Conservation (phyloP, 35 echinoderm and acorn worm genomes). For the Heliocidaris erythrogramma region DNA sequence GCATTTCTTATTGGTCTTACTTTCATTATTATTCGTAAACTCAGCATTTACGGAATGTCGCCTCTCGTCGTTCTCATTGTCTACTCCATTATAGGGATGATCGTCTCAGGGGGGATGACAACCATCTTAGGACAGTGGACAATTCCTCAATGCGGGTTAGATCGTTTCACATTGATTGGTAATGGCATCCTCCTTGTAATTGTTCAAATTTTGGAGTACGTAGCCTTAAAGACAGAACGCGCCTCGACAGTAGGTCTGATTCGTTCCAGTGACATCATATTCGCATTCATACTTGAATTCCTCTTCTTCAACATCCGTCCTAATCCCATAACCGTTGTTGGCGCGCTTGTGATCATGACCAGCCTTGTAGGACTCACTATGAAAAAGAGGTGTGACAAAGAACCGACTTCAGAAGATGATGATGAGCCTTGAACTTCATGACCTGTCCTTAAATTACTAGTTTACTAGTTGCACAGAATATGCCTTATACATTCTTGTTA, state of each 20-base stretch:
- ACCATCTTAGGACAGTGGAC: neutral
- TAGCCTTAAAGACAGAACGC: neutral
- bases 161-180: neutral
- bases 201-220: neutral
- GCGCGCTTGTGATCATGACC: neutral
- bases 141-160: neutral
- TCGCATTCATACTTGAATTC: neutral
- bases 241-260: neutral
- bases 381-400: neutral
- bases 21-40: neutral
- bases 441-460: neutral
- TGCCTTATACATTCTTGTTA: neutral
- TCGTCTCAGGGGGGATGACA: neutral
- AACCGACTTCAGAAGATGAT: neutral
- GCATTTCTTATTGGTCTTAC: neutral
- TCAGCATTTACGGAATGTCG: neutral
- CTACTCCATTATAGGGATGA: neutral
- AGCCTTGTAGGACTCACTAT: slow-evolving; percentile 1
- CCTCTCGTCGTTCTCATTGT: neutral
- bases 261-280: neutral
- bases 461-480: neutral
- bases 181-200: neutral
- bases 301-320: neutral
- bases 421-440: neutral
- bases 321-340: neutral